Evolutionary conservation across 2,113 vertebrate species (phyloP).

Genomic region (Eurypyga helias): DNA sequence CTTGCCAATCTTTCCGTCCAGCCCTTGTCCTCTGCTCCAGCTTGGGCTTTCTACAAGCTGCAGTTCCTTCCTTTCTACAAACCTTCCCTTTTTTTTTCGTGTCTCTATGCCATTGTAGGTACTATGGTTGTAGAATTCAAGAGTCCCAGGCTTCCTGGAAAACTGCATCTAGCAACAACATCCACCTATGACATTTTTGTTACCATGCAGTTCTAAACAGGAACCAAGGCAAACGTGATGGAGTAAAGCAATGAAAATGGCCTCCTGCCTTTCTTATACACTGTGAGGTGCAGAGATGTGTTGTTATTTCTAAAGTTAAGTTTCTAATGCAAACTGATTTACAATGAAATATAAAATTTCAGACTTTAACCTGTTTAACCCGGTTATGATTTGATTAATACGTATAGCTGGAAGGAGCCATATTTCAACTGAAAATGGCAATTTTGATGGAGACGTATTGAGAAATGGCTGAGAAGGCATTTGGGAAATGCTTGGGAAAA

Average conservation of each 20-base stretch:
- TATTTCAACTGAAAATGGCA: conserved; percentile 30
- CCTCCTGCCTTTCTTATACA: background rate
- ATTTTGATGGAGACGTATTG: background rate
- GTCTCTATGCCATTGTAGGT: background rate
- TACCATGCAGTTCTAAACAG: background rate
- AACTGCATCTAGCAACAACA: background rate
- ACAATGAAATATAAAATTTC: background rate
- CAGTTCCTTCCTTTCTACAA: background rate
- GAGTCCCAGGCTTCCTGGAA: background rate
- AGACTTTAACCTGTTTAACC: background rate
- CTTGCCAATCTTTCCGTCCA: background rate
- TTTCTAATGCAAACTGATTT: conserved; percentile 65
- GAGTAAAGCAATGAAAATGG: conserved; percentile 33
- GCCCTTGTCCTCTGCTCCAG: background rate
- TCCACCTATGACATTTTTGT: background rate
- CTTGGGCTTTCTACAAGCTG: background rate
- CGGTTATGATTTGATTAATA: conserved; percentile 26
- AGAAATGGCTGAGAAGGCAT: background rate
- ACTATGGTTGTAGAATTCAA: background rate
- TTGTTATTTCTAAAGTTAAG: conserved; percentile 1
- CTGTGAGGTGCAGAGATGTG: background rate
- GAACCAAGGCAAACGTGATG: conserved; percentile 15
- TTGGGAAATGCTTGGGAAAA: background rate
- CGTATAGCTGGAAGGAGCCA: background rate
- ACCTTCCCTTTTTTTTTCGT: background rate